Evolutionary conservation across 92 coral and sea anemone genomes (phyloP), one percentile per base, ranked within the genome.

Genomic region (Montipora capitata): DNA sequence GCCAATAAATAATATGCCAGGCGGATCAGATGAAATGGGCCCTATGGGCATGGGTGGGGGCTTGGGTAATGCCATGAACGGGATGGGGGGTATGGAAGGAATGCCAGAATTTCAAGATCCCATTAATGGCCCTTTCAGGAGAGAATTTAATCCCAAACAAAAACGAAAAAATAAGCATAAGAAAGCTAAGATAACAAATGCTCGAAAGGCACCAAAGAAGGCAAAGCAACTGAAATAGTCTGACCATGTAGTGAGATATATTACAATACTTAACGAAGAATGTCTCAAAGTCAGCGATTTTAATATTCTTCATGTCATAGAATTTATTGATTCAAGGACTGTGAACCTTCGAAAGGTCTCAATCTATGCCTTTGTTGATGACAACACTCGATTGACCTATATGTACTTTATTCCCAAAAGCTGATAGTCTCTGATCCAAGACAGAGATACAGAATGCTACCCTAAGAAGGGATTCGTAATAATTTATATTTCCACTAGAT

Each of bases 101-200:
- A 79, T 79, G 73, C 64, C 40, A 12, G 74, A 70, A 14, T 18
- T 81, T 40, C 51, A 69, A 40, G 85, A 69, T 56, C 85, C 77
- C 13, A 61, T 76, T 18, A 73, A 73, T 58, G 79, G 79, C 9
- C 13, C 45, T 70, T 83, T 83, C 35, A 58, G 79, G 61, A 58
- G 87, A 38, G 79, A 17, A 20, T 83, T 83, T 18, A 62, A 83
- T 4, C 35, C 10, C 10, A 83, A 61, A 73, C 6, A 17, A 17
- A 73, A 2, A 15, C 12, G 70, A 72, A 58, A 83, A 38, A 11
- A 43, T 42, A 72, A 56, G 7, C 85, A 81, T 17, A 51, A 69
- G 77, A 81, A 81, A 81, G 17, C 57, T 51, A 81, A 70, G 68
- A 81, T 69, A 40, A 51, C 66, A 39, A 81, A 38, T 67, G 63